Conservation (phyloP, 2,113 vertebrate species). For the Haemorhous mexicanus region DNA sequence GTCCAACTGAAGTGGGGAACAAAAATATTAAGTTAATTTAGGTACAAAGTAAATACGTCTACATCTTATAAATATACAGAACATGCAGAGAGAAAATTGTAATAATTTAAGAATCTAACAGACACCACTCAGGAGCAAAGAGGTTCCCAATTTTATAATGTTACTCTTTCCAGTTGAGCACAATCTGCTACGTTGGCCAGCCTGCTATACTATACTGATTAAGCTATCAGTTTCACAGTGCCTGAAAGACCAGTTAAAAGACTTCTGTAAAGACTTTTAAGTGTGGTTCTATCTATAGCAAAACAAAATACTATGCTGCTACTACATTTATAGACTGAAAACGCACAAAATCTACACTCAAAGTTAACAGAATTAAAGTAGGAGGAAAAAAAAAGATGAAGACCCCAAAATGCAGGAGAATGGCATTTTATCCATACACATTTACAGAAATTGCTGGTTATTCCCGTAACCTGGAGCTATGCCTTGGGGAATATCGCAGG, state of each 20-base stretch:
- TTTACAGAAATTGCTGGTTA: background rate
- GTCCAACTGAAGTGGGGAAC: background rate
- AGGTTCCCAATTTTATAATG: background rate
- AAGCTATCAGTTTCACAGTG: background rate
- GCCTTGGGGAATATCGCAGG: background rate
- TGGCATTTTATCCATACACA: background rate
- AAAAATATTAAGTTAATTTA: background rate
- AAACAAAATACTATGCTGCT: background rate
- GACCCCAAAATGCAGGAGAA: accelerated
- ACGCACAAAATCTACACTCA: background rate
- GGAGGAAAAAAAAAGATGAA: accelerated
- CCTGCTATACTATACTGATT: background rate
- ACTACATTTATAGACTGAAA: background rate
- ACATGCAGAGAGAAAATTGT: background rate
- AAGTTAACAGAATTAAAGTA: background rate
- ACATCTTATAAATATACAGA: background rate
- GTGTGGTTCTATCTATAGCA: background rate
- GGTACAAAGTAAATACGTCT: background rate
- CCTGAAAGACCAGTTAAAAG: background rate
- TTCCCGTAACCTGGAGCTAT: background rate
- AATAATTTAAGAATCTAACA: background rate
- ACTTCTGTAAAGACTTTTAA: background rate
- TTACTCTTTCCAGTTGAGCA: background rate
- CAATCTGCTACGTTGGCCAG: background rate
- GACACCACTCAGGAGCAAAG: background rate